A percentile compares a stretch with the other conserved stretches of the same genome.
These are phyloP conservation scores for Cataglyphis livida DNA, from an alignment of 2,888 invertebrate species.

Conservation along the genomic window DNA sequence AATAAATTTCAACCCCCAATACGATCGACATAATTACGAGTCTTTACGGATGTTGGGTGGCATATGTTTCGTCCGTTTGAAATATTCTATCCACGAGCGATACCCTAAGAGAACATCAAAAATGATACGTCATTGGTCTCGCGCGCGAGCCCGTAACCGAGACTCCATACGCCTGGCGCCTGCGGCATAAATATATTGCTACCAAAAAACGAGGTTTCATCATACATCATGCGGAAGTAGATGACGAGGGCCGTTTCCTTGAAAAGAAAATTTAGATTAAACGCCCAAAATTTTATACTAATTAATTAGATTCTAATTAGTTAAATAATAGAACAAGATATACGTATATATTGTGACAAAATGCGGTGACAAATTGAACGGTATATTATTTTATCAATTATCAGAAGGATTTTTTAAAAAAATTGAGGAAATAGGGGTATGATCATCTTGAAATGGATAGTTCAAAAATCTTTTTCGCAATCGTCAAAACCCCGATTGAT, in stretches of 20 bases:
- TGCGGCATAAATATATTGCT: constrained; percentile 58
- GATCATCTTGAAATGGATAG: neutral
- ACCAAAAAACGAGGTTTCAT: constrained; percentile 62
- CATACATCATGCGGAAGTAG: constrained; percentile 66
- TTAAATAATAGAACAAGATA: neutral
- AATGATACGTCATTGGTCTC: constrained; percentile 47
- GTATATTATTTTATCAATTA: neutral
- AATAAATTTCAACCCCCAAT: neutral
- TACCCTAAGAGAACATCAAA: constrained; percentile 2
- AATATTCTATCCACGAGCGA: constrained; percentile 20
- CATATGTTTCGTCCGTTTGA: constrained; percentile 9
- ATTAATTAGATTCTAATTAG: neutral
- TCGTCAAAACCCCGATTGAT: constrained; percentile 57
- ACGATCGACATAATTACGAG: constrained; percentile 12
- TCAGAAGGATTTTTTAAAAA: neutral
- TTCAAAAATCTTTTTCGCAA: constrained; percentile 29
- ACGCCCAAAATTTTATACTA: neutral
- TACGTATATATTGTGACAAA: neutral
- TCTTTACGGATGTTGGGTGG: neutral
- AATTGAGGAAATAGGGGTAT: neutral
- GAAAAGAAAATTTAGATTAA: neutral
- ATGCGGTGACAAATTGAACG: neutral
- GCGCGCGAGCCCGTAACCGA: constrained; percentile 41
- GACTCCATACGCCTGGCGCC: constrained; percentile 54
- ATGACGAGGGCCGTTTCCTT: constrained; percentile 52